Conservation (phyloP, 2,797 vertebrate genomes). For the Halcyon badia region DNA sequence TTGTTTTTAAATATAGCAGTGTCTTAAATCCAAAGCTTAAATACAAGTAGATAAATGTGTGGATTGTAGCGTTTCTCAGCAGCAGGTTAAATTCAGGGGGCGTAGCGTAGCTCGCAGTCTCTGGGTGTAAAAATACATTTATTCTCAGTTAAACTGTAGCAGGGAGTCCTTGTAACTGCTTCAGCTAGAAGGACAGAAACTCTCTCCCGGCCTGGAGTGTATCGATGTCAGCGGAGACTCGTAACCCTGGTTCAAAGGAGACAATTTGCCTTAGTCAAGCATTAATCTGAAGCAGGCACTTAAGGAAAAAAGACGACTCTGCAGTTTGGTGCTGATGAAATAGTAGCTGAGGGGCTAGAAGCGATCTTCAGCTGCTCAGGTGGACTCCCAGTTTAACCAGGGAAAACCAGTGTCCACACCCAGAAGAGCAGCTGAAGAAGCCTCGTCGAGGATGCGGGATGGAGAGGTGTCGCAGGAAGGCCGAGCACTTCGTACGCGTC, state of each 20-base stretch:
- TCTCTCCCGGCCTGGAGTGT: fast-evolving
- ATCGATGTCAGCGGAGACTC: fast-evolving
- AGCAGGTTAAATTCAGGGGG: constrained; percentile 74
- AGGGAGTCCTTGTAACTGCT: neutral
- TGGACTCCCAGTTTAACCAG: neutral
- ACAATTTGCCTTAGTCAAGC: neutral
- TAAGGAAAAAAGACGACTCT: neutral
- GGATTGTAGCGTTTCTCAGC: constrained; percentile 36
- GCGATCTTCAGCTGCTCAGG: neutral
- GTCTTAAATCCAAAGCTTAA: constrained; percentile 39
- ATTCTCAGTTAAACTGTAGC: neutral
- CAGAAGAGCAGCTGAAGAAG: fast-evolving
- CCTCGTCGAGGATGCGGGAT: fast-evolving
- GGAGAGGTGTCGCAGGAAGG: fast-evolving
- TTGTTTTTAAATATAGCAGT: constrained; percentile 70
- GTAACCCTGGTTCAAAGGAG: neutral
- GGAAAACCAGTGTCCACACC: neutral
- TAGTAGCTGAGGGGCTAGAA: neutral
- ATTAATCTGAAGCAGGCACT: neutral
- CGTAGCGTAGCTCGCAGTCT: constrained; percentile 3
- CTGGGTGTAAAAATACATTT: constrained; percentile 57
- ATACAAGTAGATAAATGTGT: constrained; percentile 21
- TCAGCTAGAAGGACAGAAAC: neutral
- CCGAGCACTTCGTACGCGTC: fast-evolving
- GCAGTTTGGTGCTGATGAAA: neutral